phyloP scores from a whole-genome alignment of 2,888 invertebrate species.

The Platycheirus rosarum region DNA sequence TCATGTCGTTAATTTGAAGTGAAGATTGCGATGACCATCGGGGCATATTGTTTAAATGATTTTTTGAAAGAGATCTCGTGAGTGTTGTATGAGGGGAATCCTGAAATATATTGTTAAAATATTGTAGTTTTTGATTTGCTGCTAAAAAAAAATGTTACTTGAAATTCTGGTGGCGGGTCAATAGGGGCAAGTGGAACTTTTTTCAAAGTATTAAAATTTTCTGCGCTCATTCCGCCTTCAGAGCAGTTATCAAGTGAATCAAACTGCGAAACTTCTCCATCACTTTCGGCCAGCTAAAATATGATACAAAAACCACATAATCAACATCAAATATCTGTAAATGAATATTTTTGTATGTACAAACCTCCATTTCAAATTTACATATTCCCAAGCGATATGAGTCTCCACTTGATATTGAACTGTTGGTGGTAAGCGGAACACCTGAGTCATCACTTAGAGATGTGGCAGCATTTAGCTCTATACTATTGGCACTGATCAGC shows the following conservation, averaged over 20 bases:
- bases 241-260: constrained; percentile 89
- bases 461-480: constrained; percentile 82
- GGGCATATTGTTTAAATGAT: constrained; percentile 78
- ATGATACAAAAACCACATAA: constrained; percentile 14
- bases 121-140: not conserved
- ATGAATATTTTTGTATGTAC: constrained; percentile 1
- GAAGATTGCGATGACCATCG: constrained; percentile 81
- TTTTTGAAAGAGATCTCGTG: constrained; percentile 80
- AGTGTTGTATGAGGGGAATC: constrained; percentile 82
- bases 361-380: constrained; percentile 82
- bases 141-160: constrained; percentile 82
- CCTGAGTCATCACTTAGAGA: constrained; percentile 82
- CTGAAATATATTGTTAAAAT: constrained; percentile 58
- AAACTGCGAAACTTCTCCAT: constrained; percentile 91
- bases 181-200: constrained; percentile 89
- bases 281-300: constrained; percentile 90
- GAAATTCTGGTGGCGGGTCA: constrained; percentile 93
- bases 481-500: constrained; percentile 81
- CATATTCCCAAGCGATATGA: constrained; percentile 82
- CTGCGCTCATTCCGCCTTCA: constrained; percentile 90
- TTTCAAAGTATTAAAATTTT: constrained; percentile 92
- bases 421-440: constrained; percentile 82
- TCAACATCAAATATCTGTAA: not conserved
- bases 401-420: constrained; percentile 82
- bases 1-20: constrained; percentile 78